These are phyloP conservation scores for Picus viridis DNA, from an alignment of 2,797 vertebrate species.

Conservation along the genomic window DNA sequence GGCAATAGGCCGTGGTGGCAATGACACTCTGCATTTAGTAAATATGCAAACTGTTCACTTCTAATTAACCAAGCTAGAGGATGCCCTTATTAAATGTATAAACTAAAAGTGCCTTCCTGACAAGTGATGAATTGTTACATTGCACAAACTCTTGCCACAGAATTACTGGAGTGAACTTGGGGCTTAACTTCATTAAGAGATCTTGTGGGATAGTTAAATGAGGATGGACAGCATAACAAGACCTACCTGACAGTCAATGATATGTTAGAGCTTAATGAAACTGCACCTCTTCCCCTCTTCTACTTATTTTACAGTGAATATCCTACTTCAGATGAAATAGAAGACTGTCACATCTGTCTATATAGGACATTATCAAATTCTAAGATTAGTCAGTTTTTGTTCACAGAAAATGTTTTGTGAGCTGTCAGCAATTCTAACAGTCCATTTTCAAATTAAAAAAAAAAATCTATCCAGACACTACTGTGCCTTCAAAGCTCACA, in stretches of 20 bases:
- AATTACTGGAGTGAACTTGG: constrained; percentile 92
- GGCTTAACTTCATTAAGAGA: constrained; percentile 99
- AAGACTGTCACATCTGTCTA: constrained; percentile 17
- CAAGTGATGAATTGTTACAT: constrained; percentile 99
- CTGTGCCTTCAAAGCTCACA: background rate
- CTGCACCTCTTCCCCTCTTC: constrained; percentile 65
- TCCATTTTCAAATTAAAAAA: background rate
- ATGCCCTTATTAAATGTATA: constrained; percentile 97
- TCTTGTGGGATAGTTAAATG: constrained; percentile 91
- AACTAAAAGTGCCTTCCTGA: constrained; percentile 99
- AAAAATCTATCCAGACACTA: background rate
- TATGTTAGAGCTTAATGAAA: constrained; percentile 75
- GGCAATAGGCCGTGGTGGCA: constrained; percentile 96
- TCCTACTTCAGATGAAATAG: constrained; percentile 40
- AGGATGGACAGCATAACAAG: constrained; percentile 91
- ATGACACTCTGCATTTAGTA: constrained; percentile 97
- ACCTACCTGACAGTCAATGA: constrained; percentile 82
- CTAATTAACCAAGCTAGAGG: constrained; percentile 98
- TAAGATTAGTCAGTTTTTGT: background rate
- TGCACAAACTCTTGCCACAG: constrained; percentile 91
- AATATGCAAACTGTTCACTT: constrained; percentile 98
- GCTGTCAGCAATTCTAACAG: constrained; percentile 5
- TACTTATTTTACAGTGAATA: constrained; percentile 59
- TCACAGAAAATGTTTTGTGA: background rate
- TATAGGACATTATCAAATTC: constrained; percentile 16